Conservation (phyloP, 1,140 invertebrate species). For the Drosophila busckii region DNA sequence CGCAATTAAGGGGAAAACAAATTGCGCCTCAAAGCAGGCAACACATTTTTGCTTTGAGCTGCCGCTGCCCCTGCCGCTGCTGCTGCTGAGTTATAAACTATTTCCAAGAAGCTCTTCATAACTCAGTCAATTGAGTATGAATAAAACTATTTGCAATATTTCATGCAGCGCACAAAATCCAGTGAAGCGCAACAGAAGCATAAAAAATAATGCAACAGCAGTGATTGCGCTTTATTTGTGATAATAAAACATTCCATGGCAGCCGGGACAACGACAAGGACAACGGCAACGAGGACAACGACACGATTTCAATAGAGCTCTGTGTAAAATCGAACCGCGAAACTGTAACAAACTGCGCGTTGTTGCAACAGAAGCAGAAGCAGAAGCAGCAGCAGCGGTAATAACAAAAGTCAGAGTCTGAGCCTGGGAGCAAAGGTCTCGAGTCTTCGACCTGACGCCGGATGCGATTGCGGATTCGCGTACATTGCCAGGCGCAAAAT, state of each 20-base stretch:
- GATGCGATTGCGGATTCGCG: conserved; percentile 12
- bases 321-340: conserved; percentile 67
- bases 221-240: conserved; percentile 78
- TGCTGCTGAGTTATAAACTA: conserved; percentile 34
- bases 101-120: conserved; percentile 41
- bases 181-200: conserved; percentile 47
- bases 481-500: conserved; percentile 34
- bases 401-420: conserved; percentile 65
- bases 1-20: conserved; percentile 39
- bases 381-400: conserved; percentile 11
- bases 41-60: too few relatives aligned
- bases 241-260: conserved; percentile 78
- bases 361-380: not conserved
- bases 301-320: too few relatives aligned
- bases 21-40: conserved; percentile 14
- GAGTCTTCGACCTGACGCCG: not conserved
- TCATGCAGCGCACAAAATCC: conserved; percentile 62
- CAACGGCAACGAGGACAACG: too few relatives aligned
- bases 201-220: conserved; percentile 71
- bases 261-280: conserved; percentile 31
- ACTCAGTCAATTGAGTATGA: conserved; percentile 69
- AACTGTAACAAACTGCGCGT: conserved; percentile 76
- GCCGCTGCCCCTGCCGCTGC: too few relatives aligned
- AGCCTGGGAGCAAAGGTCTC: conserved; percentile 2
- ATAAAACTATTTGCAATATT: conserved; percentile 77